Evolutionary conservation across 2,888 invertebrate genomes (phyloP).

Genomic region (Phyllotreta cruciferae): DNA sequence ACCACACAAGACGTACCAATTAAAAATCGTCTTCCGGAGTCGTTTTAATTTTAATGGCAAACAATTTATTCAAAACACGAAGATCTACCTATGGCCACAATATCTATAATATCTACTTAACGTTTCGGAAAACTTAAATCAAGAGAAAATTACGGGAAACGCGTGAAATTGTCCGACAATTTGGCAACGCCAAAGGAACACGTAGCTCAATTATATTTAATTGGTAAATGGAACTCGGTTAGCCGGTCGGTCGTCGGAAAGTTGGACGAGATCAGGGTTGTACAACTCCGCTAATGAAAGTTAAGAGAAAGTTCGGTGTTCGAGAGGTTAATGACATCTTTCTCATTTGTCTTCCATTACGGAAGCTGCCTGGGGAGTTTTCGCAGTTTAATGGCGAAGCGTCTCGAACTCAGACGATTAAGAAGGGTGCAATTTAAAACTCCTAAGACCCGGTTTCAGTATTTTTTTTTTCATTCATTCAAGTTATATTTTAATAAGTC

Average conservation of each 20-base stretch:
- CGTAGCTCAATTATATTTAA: slow-evolving; percentile 55
- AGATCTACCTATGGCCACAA: too few relatives aligned
- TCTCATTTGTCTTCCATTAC: slow-evolving; percentile 32
- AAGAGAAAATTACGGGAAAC: background rate
- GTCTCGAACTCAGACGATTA: background rate
- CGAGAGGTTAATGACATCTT: slow-evolving; percentile 43
- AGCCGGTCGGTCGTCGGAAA: slow-evolving; percentile 57
- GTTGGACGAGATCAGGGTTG: slow-evolving; percentile 60
- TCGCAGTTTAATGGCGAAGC: background rate
- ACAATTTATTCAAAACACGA: background rate
- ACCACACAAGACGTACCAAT: too few relatives aligned
- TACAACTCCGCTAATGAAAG: slow-evolving; percentile 51
- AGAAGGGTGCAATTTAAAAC: background rate
- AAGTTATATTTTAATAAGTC: too few relatives aligned
- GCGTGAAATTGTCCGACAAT: background rate
- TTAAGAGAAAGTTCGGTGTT: slow-evolving; percentile 54
- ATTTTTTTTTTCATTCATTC: too few relatives aligned
- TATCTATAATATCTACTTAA: too few relatives aligned
- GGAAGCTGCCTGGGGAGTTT: slow-evolving; percentile 16
- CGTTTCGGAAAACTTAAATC: background rate
- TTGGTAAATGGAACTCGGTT: slow-evolving; percentile 56
- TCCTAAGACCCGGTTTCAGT: too few relatives aligned
- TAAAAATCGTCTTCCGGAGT: too few relatives aligned
- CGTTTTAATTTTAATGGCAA: too few relatives aligned
- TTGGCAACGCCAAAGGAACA: slow-evolving; percentile 31